Conservation (phyloP, 1,140 invertebrate genomes). For the Nephila pilipes region DNA sequence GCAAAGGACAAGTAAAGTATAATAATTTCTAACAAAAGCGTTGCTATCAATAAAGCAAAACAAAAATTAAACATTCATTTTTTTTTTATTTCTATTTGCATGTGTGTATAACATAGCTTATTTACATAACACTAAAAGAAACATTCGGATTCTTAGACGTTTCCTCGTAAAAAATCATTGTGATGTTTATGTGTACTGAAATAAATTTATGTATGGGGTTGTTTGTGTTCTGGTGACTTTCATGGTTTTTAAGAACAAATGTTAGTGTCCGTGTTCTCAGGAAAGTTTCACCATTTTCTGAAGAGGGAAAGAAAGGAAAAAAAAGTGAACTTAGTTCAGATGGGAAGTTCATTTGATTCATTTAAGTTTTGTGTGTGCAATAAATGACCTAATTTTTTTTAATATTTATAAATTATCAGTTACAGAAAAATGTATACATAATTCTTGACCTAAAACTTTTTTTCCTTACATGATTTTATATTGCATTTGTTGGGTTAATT, state of each 20-base stretch:
- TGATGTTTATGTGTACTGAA: background rate
- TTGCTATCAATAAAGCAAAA: background rate
- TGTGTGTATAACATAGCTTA: background rate
- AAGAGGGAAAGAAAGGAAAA: background rate
- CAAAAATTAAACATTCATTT: background rate
- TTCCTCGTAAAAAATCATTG: constrained; percentile 8
- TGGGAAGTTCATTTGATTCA: too few relatives aligned
- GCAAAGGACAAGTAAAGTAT: background rate
- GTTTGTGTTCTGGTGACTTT: background rate
- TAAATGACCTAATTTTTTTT: too few relatives aligned
- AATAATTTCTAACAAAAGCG: background rate
- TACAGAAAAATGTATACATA: too few relatives aligned
- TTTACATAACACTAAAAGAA: constrained; percentile 6
- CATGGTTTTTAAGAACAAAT: constrained; percentile 13
- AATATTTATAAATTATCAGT: too few relatives aligned
- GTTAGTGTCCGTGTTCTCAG: background rate
- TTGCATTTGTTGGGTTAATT: too few relatives aligned
- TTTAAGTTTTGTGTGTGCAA: too few relatives aligned
- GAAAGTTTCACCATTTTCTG: background rate
- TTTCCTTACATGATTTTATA: too few relatives aligned
- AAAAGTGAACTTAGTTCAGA: background rate
- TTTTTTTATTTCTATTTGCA: background rate
- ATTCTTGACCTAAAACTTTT: too few relatives aligned
- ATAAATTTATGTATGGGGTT: background rate
- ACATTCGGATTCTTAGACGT: background rate